Evolutionary conservation across 2,888 invertebrate genomes (phyloP).

Genomic region (Petrolisthes manimaculis): DNA sequence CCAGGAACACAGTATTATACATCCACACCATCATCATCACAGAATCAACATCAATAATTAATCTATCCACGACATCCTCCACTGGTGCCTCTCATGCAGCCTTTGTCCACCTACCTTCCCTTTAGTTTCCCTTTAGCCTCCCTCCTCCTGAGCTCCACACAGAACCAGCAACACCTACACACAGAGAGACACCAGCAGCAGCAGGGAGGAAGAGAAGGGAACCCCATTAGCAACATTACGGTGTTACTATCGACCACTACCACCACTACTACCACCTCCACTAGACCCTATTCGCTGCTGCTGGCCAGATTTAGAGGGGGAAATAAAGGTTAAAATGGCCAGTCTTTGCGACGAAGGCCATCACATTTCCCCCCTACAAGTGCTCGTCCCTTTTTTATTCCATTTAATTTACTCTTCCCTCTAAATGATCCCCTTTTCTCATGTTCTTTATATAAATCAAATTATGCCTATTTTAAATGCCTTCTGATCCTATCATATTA

Average conservation of each 20-base stretch:
- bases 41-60: neutral
- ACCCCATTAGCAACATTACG: slow-evolving; percentile 53
- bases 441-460: too few relatives aligned
- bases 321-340: slow-evolving; percentile 5
- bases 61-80: neutral
- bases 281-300: neutral
- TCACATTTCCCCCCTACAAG: too few relatives aligned
- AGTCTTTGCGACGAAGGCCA: neutral
- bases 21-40: neutral
- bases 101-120: neutral
- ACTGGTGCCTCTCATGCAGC: neutral
- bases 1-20: slow-evolving; percentile 20
- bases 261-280: neutral
- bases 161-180: neutral
- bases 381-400: too few relatives aligned
- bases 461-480: too few relatives aligned
- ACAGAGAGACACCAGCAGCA: too few relatives aligned
- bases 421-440: too few relatives aligned
- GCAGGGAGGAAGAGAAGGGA: too few relatives aligned
- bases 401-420: too few relatives aligned
- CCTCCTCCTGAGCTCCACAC: neutral
- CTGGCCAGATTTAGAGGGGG: too few relatives aligned
- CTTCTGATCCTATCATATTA: too few relatives aligned
- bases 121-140: neutral
- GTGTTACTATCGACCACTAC: slow-evolving; percentile 7